Evolutionary conservation across 2,888 invertebrate species (phyloP), one percentile per base, ranked within the genome.

Genomic region (Cosmia trapezina): DNA sequence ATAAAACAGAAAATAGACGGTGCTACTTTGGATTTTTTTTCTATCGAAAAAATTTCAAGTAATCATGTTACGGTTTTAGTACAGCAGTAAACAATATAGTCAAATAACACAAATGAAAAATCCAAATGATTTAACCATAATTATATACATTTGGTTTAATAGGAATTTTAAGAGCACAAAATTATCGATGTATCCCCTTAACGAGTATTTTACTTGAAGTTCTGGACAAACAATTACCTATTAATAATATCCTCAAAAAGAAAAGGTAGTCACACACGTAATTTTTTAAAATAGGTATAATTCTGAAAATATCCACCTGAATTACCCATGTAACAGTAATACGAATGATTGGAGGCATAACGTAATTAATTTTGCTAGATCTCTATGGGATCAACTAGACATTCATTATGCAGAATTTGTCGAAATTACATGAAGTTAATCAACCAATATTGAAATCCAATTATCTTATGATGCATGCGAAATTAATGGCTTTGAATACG

Each of bases 371-470:
- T 12, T 45, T 19, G 11, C 6, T 37, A 53, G 11, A 45, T 62
- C 75, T 47, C 49, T 17, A 12, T 45, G 17, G 12, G 5, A 41
- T 51, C n/a, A 45, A 59, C 5, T 7, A 68, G n/a, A 45, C 9
- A 51, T 73, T 28, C 37, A 57, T 51, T 67, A 67, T 57, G 33
- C 37, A 51, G 37, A 57, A 59, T 41, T 17, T 17, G 28, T 33
- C 59, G 14, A 47, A 60, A 74, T 53, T 41, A 41, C 47, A 53
- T 19, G 51, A 67, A n/a, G 41, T 43, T 49, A 57, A 65, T 76
- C n/a, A 64, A 43, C 43, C 59, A 64, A 64, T 76, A n/a, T 60
- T 37, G n/a, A 63, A 78, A 63, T 78, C 63, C 33, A 76, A 76
- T 72, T 64, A 78, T 53, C 37, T 59, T 78, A 28, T 41, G 19